Conservation (phyloP, 1,140 invertebrate genomes). For the Drosophila littoralis region DNA sequence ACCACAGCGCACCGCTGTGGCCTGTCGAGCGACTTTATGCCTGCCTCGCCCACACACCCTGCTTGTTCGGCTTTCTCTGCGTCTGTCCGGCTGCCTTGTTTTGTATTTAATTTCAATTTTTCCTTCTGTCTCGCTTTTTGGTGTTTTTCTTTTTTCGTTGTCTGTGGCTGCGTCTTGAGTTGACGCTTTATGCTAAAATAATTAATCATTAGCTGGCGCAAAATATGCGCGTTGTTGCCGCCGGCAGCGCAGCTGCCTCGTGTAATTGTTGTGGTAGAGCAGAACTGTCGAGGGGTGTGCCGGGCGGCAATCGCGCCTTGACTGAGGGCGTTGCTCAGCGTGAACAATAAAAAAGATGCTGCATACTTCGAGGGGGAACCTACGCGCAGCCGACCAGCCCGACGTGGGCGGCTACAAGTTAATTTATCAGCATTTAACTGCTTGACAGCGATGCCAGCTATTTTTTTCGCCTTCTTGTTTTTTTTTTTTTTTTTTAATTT, state of each 20-base stretch:
- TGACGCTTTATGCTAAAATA: constrained; percentile 83
- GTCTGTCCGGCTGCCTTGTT: constrained; percentile 51
- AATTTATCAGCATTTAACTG: constrained; percentile 82
- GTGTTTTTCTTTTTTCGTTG: constrained; percentile 4
- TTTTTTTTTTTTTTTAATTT: constrained; percentile 11
- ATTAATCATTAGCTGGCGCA: constrained; percentile 78
- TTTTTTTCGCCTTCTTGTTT: constrained; percentile 12
- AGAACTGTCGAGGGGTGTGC: background rate
- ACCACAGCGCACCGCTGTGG: constrained; percentile 37
- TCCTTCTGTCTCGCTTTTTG: constrained; percentile 9
- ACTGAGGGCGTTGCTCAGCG: constrained; percentile 22
- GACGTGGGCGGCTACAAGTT: constrained; percentile 58
- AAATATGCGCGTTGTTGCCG: constrained; percentile 66
- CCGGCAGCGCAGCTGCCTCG: constrained; percentile 53
- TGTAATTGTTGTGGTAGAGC: constrained; percentile 73
- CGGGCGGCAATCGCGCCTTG: too few relatives aligned
- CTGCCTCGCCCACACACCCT: background rate
- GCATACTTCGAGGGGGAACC: constrained; percentile 42
- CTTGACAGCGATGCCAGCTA: constrained; percentile 55
- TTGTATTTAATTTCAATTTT: constrained; percentile 77
- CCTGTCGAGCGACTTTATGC: constrained; percentile 31
- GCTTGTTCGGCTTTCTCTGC: constrained; percentile 18
- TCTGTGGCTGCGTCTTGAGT: constrained; percentile 63
- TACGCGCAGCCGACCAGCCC: background rate
- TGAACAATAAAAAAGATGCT: constrained; percentile 73